Percentiles rank a stretch among this genome's conserved stretches.
Evolutionary conservation across 2,888 invertebrate genomes (phyloP).

Genomic region (Atrina japonica): DNA sequence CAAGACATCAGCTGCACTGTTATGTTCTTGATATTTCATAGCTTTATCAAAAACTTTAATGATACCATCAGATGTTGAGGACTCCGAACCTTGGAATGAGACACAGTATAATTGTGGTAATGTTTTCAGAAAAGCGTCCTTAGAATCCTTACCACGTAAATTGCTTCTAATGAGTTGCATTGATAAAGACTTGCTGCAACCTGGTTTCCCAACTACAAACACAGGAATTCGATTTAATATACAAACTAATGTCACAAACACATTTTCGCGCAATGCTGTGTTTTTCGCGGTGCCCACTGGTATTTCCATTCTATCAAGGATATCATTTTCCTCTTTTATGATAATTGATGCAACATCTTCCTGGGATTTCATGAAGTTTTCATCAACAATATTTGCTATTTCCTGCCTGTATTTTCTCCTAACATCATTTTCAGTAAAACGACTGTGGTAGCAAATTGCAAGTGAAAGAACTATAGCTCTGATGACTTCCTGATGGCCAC

Average conservation of each 20-base stretch:
- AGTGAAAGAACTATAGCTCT: slow-evolving; percentile 49
- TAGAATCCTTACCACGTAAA: slow-evolving; percentile 62
- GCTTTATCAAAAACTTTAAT: slow-evolving; percentile 67
- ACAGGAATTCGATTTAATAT: slow-evolving; percentile 64
- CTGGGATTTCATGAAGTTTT: slow-evolving; percentile 14
- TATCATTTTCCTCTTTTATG: slow-evolving; percentile 53
- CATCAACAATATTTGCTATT: slow-evolving; percentile 14
- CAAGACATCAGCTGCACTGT: slow-evolving; percentile 49
- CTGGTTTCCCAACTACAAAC: slow-evolving; percentile 68
- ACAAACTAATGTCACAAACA: slow-evolving; percentile 64
- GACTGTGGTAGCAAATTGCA: slow-evolving; percentile 51
- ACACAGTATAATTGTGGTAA: slow-evolving; percentile 62
- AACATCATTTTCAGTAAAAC: slow-evolving; percentile 41
- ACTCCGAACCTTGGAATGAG: slow-evolving; percentile 67
- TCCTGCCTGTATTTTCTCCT: slow-evolving; percentile 40
- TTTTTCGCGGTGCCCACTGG: slow-evolving; percentile 63
- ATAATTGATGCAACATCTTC: slow-evolving; percentile 45
- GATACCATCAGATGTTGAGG: slow-evolving; percentile 69
- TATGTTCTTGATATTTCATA: slow-evolving; percentile 55
- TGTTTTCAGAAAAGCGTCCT: slow-evolving; percentile 54
- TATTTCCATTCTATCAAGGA: slow-evolving; percentile 60
- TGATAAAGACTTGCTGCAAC: slow-evolving; percentile 67
- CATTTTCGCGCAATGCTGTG: slow-evolving; percentile 63
- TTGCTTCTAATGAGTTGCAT: slow-evolving; percentile 64
- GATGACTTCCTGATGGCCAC: neutral